Conservation (phyloP, 2,888 invertebrate species). For the Hirudinaria manillensis region DNA sequence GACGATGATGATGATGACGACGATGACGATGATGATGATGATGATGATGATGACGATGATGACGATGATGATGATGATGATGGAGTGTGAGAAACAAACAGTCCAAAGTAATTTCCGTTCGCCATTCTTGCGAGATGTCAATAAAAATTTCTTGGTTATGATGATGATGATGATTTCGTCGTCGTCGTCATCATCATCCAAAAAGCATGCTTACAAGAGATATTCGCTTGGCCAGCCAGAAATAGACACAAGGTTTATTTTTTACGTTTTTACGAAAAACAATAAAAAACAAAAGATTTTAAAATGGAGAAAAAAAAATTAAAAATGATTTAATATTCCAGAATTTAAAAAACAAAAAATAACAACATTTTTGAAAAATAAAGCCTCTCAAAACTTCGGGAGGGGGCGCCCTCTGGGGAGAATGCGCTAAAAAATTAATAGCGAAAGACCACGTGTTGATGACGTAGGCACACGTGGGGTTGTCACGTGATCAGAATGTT, state of each 20-base stretch:
- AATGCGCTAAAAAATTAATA: conserved; percentile 10
- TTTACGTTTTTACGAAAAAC: too few species aligned
- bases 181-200: too few species aligned
- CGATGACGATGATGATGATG: conserved; percentile 20
- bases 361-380: not conserved
- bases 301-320: too few species aligned
- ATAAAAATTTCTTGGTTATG: too few species aligned
- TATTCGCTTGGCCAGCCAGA: too few species aligned
- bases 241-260: too few species aligned
- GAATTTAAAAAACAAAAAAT: not conserved
- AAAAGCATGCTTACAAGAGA: too few species aligned
- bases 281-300: too few species aligned
- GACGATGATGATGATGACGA: conserved; percentile 21
- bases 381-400: not conserved
- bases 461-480: conserved; percentile 11
- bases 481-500: conserved; percentile 10
- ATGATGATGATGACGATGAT: conserved; percentile 15
- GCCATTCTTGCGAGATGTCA: too few species aligned
- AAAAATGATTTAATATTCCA: too few species aligned
- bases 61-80: not conserved
- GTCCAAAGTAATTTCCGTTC: too few species aligned
- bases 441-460: conserved; percentile 13
- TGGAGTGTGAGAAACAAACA: not conserved
- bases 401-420: not conserved
- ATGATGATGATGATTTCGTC: too few species aligned